Conservation (phyloP, 1,140 invertebrate species). For the Drosophila arizonae region DNA sequence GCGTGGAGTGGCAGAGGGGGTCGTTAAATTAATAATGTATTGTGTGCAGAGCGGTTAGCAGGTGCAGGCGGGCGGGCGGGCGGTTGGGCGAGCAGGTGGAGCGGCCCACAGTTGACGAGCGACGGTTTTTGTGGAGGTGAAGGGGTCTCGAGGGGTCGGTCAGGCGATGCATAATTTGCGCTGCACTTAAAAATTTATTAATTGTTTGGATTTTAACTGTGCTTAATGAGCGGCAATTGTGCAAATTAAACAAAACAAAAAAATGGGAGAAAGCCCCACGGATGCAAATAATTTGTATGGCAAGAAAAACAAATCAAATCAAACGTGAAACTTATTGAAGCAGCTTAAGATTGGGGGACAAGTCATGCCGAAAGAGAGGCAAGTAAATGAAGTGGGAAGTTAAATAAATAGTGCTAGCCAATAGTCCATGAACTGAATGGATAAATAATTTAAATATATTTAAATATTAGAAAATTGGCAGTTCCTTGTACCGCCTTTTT, state of each 20-base stretch:
- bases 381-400: too few relatives aligned
- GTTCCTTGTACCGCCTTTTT: too few relatives aligned
- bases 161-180: slow-evolving; percentile 62
- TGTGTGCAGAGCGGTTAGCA: slow-evolving; percentile 73
- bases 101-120: slow-evolving; percentile 24
- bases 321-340: slow-evolving; percentile 5
- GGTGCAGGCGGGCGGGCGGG: slow-evolving; percentile 10
- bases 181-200: slow-evolving; percentile 78
- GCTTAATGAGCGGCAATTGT: slow-evolving; percentile 61
- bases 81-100: too few relatives aligned
- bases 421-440: too few relatives aligned
- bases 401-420: too few relatives aligned
- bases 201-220: slow-evolving; percentile 67
- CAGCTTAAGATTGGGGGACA: neutral
- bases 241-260: slow-evolving; percentile 32
- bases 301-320: slow-evolving; percentile 22
- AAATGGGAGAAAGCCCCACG: neutral
- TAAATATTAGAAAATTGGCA: too few relatives aligned
- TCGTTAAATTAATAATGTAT: slow-evolving; percentile 76
- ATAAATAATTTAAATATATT: too few relatives aligned
- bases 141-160: slow-evolving; percentile 54
- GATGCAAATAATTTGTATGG: neutral
- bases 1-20: slow-evolving; percentile 3
- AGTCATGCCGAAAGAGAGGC: neutral
- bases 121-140: slow-evolving; percentile 46